Percentiles rank a stretch among this genome's conserved stretches.
Conservation (phyloP, 2,113 vertebrate genomes). For the Leiothrix lutea region DNA sequence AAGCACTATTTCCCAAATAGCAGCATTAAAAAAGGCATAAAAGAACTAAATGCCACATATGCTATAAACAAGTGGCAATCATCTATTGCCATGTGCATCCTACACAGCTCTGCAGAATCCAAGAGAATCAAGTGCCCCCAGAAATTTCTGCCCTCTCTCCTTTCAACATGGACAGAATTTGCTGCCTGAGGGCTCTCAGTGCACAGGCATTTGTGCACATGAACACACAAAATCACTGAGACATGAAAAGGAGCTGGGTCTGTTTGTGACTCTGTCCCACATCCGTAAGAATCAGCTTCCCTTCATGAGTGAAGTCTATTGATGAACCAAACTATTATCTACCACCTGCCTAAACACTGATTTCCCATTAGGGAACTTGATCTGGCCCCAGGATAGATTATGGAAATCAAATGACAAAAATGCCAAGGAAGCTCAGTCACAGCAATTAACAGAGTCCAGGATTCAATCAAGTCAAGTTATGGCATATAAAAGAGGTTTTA, state of each 20-base stretch:
- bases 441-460: conserved; percentile 15
- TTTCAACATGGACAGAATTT: not conserved
- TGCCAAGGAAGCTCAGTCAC: not conserved
- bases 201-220: not conserved
- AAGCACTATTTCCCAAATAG: not conserved
- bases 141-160: not conserved
- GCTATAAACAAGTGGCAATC: not conserved
- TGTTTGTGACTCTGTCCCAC: not conserved
- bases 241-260: not conserved
- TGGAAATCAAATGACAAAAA: conserved; percentile 41
- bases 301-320: not conserved
- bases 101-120: not conserved
- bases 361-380: not conserved
- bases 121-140: not conserved
- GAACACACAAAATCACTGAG: not conserved
- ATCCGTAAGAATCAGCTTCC: not conserved
- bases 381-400: not conserved
- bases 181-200: not conserved
- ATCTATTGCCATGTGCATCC: not conserved
- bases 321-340: not conserved
- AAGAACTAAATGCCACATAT: not conserved
- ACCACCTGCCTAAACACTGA: not conserved
- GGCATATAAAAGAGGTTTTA: conserved; percentile 12
- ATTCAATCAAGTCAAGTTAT: conserved; percentile 37
- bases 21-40: not conserved